A percentile compares a stretch with the other conserved stretches of the same genome.
Conservation (phyloP, 2,113 vertebrate species). For the Antigone vipio region DNA sequence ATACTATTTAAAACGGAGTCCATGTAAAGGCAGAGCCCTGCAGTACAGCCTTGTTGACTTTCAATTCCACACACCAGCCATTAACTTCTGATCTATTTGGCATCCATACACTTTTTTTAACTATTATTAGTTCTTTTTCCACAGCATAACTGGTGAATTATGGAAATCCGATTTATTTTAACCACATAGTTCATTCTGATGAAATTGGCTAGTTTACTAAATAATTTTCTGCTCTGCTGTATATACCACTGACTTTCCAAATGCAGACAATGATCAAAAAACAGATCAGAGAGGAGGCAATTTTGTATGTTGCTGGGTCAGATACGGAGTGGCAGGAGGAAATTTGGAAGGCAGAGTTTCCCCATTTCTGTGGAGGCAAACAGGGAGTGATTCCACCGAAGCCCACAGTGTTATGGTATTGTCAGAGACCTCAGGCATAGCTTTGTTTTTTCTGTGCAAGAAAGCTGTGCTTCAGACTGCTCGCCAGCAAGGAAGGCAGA, state of each 20-base stretch:
- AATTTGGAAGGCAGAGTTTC: neutral
- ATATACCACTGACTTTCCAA: neutral
- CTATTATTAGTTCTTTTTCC: neutral
- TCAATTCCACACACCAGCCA: neutral
- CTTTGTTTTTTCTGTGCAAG: neutral
- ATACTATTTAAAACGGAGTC: neutral
- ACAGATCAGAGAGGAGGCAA: neutral
- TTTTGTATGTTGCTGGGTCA: neutral
- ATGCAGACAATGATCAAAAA: neutral
- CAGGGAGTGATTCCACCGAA: neutral
- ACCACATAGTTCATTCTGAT: neutral
- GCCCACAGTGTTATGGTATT: neutral
- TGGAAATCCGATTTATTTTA: conserved; percentile 24
- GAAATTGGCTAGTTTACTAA: neutral
- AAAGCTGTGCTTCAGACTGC: neutral
- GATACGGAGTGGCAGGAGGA: accelerated
- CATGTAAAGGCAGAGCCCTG: neutral
- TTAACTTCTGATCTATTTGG: conserved; percentile 3
- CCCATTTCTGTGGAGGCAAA: neutral
- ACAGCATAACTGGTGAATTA: neutral
- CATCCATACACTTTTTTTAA: neutral
- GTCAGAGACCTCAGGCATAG: neutral
- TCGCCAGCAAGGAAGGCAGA: neutral
- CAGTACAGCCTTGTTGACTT: neutral
- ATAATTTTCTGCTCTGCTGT: conserved; percentile 28